Base-by-base conservation (phyloP, 2,797 vertebrate genomes). In the Halcyon chelicuti region DNA sequence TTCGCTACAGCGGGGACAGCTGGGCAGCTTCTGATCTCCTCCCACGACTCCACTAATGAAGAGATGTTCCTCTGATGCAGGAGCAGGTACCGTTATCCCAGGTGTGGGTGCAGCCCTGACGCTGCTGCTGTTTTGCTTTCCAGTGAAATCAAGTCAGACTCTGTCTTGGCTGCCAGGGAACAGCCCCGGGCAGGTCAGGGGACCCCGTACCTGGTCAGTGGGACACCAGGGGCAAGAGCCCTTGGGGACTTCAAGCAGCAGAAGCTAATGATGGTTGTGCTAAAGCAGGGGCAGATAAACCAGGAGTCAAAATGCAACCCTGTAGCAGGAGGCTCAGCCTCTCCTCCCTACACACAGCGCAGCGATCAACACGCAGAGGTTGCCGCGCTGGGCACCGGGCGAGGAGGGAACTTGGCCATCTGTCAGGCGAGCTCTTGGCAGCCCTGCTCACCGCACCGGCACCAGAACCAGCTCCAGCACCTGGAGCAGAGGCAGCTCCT, bases 391-490 rank as follows among this genome's bases (percentile, higher is more conserved):
- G 63, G 10, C 0, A 4, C 35, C 1, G 22, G 21, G 66, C n/a
- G 25, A 46, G 60, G 33, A 39, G 39, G 1, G 3, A 39, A 14
- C 18, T 6, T 15, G 58, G 83, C 65, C 2, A 1, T 0, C 42
- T 5, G 67, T 42, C 60, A 52, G 5, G 52, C 12, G 4, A 46
- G 60, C 44, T 40, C 54, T 7, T 11, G 70, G 82, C 68, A 68
- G 42, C 42, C 12, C 49, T 1, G 0, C 2, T 3, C 6, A 31
- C 67, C 7, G 31, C 6, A 4, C 68, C 39, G 75, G 55, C 44
- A 25, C 0, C 0, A 1, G 42, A 39, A 33, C 39, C 49, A 10
- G 4, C 58, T 9, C 8, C 33, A 6, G 79, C 0, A 5, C 58
- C 46, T 7, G 49, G 40, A 61, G 87, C 42, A 21, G 23, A 55